Evolutionary conservation across 2,888 invertebrate genomes (phyloP).

Genomic region (Rapana venosa): DNA sequence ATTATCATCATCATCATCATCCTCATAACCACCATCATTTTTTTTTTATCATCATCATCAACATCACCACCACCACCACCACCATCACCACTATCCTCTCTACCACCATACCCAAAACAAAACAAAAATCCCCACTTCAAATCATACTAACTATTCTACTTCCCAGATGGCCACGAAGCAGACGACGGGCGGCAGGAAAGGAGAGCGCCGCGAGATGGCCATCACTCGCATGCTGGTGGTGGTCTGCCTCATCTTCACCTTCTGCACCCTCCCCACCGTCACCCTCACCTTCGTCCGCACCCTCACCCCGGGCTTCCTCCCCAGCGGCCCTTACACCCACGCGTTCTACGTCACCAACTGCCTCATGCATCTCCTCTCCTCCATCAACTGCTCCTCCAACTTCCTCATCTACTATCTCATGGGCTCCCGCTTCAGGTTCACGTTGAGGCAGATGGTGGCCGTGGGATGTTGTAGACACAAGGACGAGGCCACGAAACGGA

Average conservation of each 20-base stretch:
- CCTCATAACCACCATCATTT: too few species aligned
- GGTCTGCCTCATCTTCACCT: slow-evolving; percentile 20
- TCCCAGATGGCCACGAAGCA: too few species aligned
- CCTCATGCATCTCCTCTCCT: slow-evolving; percentile 23
- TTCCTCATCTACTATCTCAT: slow-evolving; percentile 27
- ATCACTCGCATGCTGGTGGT: slow-evolving; percentile 25
- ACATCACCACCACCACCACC: not conserved
- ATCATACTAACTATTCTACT: too few species aligned
- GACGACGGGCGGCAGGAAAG: too few species aligned
- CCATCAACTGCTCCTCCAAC: slow-evolving; percentile 26
- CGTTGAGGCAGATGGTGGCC: not conserved
- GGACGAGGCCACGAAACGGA: too few species aligned
- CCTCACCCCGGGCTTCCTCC: slow-evolving; percentile 24
- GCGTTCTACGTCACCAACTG: slow-evolving; percentile 25
- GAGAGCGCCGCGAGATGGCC: slow-evolving; percentile 10
- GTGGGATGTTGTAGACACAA: too few species aligned
- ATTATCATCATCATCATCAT: too few species aligned
- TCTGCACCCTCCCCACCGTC: slow-evolving; percentile 28
- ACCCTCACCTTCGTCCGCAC: slow-evolving; percentile 16
- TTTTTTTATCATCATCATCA: too few species aligned
- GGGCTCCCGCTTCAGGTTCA: slow-evolving; percentile 23
- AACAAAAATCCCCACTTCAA: too few species aligned
- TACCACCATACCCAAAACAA: too few species aligned
- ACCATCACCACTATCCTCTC: not conserved
- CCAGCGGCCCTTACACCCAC: slow-evolving; percentile 14